A percentile compares a stretch with the other conserved stretches of the same genome.
phyloP scores from a whole-genome alignment of 1,140 invertebrate genomes.

The Ectropis grisescens region DNA sequence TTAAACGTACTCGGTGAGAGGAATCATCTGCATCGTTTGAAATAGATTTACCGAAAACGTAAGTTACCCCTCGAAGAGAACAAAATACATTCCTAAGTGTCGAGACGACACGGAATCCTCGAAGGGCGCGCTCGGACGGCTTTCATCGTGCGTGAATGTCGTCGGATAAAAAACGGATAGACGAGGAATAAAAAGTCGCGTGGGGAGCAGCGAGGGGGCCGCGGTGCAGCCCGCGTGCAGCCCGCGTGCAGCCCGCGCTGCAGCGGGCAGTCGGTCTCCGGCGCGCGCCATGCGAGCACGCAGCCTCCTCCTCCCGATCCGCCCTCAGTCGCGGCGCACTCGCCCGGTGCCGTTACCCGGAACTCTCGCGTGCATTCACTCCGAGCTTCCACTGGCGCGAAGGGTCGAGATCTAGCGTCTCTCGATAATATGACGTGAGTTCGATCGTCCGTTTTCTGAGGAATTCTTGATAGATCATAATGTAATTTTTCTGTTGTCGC shows the following conservation, averaged over 20 bases:
- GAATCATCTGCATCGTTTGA: too few species aligned
- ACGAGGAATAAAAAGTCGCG: slow-evolving; percentile 63
- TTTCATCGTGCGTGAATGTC: slow-evolving; percentile 59
- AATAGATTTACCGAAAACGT: too few species aligned
- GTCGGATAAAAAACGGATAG: slow-evolving; percentile 59
- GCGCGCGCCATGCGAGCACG: slow-evolving; percentile 53
- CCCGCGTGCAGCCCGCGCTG: slow-evolving; percentile 36
- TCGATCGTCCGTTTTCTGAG: not conserved
- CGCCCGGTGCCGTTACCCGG: slow-evolving; percentile 25
- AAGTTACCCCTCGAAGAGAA: slow-evolving; percentile 25
- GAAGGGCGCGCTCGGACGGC: slow-evolving; percentile 46
- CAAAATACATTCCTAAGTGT: slow-evolving; percentile 46
- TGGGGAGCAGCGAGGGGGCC: slow-evolving; percentile 59
- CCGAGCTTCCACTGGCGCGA: slow-evolving; percentile 26
- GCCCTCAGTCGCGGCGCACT: slow-evolving; percentile 13
- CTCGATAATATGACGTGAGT: slow-evolving; percentile 45
- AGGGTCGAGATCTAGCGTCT: slow-evolving; percentile 18
- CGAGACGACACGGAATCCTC: slow-evolving; percentile 49
- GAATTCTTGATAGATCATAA: not conserved
- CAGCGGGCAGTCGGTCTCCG: slow-evolving; percentile 49
- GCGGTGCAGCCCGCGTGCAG: slow-evolving; percentile 50
- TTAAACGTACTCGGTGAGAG: too few species aligned
- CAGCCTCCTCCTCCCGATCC: slow-evolving; percentile 33
- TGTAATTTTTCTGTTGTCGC: slow-evolving; percentile 30
- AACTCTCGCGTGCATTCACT: slow-evolving; percentile 31